Evolutionary conservation across 2,888 invertebrate genomes (phyloP).

Genomic region (Syrista parreyssii): DNA sequence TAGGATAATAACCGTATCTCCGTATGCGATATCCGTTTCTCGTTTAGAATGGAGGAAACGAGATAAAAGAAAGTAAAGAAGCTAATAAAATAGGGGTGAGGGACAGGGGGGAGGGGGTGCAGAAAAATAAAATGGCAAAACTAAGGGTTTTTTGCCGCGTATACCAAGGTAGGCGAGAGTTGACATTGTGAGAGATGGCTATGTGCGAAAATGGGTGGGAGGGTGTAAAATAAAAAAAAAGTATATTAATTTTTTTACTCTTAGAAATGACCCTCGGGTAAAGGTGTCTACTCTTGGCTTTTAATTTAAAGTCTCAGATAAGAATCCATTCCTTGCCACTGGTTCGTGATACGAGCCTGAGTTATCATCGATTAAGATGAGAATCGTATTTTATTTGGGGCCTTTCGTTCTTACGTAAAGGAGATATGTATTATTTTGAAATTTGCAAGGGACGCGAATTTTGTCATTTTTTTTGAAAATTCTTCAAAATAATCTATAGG

Average conservation of each 20-base stretch:
- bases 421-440: too few species aligned
- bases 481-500: background rate
- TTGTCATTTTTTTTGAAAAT: background rate
- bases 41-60: background rate
- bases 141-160: background rate
- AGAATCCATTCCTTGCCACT: background rate
- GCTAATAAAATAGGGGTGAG: background rate
- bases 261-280: background rate
- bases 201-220: background rate
- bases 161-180: background rate
- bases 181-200: background rate
- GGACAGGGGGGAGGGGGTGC: background rate
- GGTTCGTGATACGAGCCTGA: background rate
- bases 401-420: background rate
- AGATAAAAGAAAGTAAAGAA: background rate
- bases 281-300: background rate
- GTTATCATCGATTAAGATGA: background rate
- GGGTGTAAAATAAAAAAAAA: background rate
- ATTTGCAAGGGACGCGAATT: too few species aligned
- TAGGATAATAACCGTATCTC: slow-evolving; percentile 56
- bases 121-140: background rate
- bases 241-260: background rate
- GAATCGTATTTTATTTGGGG: background rate
- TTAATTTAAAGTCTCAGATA: background rate
- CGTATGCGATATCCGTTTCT: background rate